Evolutionary conservation across 2,888 invertebrate genomes (phyloP).

Genomic region (Pasiphila rectangulata): DNA sequence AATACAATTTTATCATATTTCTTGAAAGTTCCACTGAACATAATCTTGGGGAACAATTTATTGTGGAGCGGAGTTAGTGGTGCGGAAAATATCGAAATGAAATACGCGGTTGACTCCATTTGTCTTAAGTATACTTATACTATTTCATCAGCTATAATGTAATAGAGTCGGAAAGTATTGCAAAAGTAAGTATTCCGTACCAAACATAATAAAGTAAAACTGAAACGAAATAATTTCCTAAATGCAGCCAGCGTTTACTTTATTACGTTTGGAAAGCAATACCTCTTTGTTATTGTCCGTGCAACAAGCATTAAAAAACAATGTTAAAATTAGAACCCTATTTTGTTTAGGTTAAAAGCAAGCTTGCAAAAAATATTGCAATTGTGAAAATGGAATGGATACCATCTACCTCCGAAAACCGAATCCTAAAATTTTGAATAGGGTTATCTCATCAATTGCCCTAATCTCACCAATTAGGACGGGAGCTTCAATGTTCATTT

Average conservation of each 20-base stretch:
- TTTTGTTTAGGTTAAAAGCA: too few relatives aligned
- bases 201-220: too few relatives aligned
- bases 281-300: too few relatives aligned
- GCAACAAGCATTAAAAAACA: too few relatives aligned
- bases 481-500: conserved; percentile 18
- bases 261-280: too few relatives aligned
- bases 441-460: conserved; percentile 19
- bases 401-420: conserved; percentile 6
- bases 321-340: too few relatives aligned
- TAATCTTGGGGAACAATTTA: conserved; percentile 32
- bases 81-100: conserved; percentile 32
- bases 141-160: conserved; percentile 10
- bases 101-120: conserved; percentile 21
- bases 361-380: too few relatives aligned
- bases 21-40: conserved; percentile 27
- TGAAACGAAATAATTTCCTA: not conserved
- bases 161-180: too few relatives aligned
- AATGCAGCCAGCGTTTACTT: too few relatives aligned
- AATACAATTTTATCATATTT: conserved; percentile 26
- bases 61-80: conserved; percentile 23
- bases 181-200: too few relatives aligned
- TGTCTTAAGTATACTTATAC: conserved; percentile 12
- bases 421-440: conserved; percentile 14
- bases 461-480: conserved; percentile 22
- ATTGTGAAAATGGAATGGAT: conserved; percentile 1